Conservation (phyloP, 1,140 invertebrate species). For the Rhopalosiphum maidis region DNA sequence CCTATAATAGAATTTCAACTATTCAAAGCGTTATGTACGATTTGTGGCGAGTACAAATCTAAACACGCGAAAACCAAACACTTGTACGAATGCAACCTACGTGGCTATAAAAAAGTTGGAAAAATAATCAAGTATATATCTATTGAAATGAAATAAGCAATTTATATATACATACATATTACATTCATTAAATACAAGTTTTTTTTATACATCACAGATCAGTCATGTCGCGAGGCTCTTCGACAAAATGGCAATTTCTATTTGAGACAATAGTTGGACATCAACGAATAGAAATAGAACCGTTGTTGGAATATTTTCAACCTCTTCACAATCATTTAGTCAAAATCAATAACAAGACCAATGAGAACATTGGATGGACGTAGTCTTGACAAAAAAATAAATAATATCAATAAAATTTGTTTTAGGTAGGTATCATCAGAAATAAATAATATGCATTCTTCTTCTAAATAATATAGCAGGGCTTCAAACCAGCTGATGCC, state of each 20-base stretch:
- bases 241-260: not conserved
- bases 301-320: constrained; percentile 32
- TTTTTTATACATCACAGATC: not conserved
- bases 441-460: not conserved
- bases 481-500: not conserved
- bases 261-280: constrained; percentile 43
- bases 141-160: not conserved
- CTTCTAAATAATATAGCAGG: not conserved
- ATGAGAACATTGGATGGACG: constrained; percentile 43
- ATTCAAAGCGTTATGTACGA: constrained; percentile 39
- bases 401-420: not conserved
- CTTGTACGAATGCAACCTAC: constrained; percentile 39
- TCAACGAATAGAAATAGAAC: not conserved
- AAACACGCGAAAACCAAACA: not conserved
- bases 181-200: not conserved
- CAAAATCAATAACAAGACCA: not conserved
- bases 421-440: not conserved
- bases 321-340: not conserved
- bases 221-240: constrained; percentile 33
- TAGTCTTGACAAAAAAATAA: not conserved
- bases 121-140: constrained; percentile 23
- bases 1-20: constrained; percentile 45
- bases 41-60: constrained; percentile 29
- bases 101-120: constrained; percentile 37
- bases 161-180: not conserved